Conservation (phyloP, 2,797 vertebrate species). For the Myoxocephalus aenaeus region DNA sequence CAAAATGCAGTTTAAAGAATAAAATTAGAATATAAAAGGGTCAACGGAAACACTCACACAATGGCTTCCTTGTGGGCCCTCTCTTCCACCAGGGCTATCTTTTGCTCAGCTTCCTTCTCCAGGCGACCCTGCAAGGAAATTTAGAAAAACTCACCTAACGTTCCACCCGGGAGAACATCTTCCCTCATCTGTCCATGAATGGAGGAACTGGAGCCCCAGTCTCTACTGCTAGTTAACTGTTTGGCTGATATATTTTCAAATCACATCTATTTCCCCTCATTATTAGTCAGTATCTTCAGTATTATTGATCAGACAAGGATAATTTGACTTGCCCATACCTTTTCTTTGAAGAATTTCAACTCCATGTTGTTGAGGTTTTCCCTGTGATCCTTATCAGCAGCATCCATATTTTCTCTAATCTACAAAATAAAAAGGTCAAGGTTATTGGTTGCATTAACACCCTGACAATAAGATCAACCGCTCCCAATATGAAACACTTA, state of each 20-base stretch:
- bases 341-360: constrained; percentile 87
- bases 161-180: constrained; percentile 11
- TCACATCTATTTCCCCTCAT: background rate
- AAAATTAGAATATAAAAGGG: constrained; percentile 68
- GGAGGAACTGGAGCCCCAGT: background rate
- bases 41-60: constrained; percentile 83
- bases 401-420: constrained; percentile 84
- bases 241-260: constrained; percentile 2
- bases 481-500: background rate
- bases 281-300: background rate
- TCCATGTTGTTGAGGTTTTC: constrained; percentile 84
- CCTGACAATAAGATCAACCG: background rate
- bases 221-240: background rate
- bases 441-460: constrained; percentile 8
- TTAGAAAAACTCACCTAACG: constrained; percentile 27
- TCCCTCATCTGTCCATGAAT: background rate
- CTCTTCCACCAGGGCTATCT: constrained; percentile 83
- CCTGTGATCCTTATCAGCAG: constrained; percentile 82
- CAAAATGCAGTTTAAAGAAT: constrained; percentile 69
- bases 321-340: constrained; percentile 76
- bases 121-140: constrained; percentile 80
- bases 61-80: constrained; percentile 87
- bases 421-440: constrained; percentile 53
- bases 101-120: constrained; percentile 88
- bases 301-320: background rate